A percentile compares a stretch with the other conserved stretches of the same genome.
Conservation (phyloP, 1,140 invertebrate species). For the Neomicropteryx cornuta region DNA sequence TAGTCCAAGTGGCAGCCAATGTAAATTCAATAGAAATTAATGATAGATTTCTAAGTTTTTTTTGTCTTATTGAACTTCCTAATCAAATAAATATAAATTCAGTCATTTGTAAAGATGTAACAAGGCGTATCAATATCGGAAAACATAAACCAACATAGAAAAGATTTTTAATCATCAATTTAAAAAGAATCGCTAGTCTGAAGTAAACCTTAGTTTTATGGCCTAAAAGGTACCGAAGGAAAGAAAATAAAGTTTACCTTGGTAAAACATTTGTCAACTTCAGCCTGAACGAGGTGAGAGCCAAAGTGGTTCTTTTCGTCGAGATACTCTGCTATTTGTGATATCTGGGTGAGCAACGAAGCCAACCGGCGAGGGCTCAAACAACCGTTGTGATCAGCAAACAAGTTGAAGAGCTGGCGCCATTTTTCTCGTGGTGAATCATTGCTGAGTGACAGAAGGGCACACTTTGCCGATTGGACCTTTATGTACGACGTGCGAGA, state of each 20-base stretch:
- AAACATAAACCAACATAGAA: too few relatives aligned
- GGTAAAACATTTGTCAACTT: constrained; percentile 49
- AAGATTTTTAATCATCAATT: too few relatives aligned
- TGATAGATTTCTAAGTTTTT: too few relatives aligned
- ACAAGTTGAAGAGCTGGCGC: constrained; percentile 47
- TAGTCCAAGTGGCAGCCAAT: too few relatives aligned
- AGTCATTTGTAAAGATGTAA: too few relatives aligned
- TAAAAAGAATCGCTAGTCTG: too few relatives aligned
- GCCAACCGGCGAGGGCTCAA: constrained; percentile 44
- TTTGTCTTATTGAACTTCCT: too few relatives aligned
- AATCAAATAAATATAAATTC: too few relatives aligned
- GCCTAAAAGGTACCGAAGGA: too few relatives aligned
- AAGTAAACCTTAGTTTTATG: too few relatives aligned
- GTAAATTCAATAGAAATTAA: too few relatives aligned
- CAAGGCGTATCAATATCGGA: too few relatives aligned
- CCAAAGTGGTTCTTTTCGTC: constrained; percentile 45
- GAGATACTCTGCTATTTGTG: constrained; percentile 42
- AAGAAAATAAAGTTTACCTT: constrained; percentile 43
- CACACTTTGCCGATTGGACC: constrained; percentile 47
- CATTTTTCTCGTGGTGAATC: constrained; percentile 51
- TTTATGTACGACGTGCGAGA: constrained; percentile 19
- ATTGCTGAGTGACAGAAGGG: constrained; percentile 47
- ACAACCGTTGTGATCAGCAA: constrained; percentile 55
- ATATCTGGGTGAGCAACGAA: constrained; percentile 40
- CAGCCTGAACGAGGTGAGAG: constrained; percentile 34